phyloP scores from a whole-genome alignment of 2,113 vertebrate species.

The Eulacestoma nigropectus region DNA sequence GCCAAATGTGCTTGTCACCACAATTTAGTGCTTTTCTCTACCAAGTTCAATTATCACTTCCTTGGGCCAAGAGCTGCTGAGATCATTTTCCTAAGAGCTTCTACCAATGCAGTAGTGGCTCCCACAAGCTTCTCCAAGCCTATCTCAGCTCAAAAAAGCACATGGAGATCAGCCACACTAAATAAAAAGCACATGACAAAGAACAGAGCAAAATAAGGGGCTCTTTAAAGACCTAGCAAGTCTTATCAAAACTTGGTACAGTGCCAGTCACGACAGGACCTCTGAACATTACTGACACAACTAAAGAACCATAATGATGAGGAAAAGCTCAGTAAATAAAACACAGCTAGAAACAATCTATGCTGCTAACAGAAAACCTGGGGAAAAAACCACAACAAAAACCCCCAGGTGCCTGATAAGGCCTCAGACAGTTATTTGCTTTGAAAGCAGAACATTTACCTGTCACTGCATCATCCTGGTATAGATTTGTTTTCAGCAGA shows the following conservation, averaged over 20 bases:
- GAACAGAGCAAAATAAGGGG: background rate
- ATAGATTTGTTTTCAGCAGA: constrained; percentile 95
- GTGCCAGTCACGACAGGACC: background rate
- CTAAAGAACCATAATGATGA: background rate
- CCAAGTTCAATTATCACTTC: background rate
- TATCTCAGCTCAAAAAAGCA: background rate
- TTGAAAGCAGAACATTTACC: constrained; percentile 71
- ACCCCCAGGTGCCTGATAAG: background rate
- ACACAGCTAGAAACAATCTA: background rate
- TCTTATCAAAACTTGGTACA: background rate
- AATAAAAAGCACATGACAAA: background rate
- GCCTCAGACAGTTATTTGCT: background rate
- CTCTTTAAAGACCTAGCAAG: background rate
- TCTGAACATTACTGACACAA: background rate
- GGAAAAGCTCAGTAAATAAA: background rate
- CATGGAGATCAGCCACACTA: background rate
- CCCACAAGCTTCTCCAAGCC: background rate
- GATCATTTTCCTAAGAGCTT: background rate
- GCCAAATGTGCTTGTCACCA: background rate
- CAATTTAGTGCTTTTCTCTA: background rate
- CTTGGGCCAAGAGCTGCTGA: background rate
- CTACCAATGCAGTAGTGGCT: background rate
- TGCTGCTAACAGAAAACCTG: background rate
- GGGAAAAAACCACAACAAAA: background rate
- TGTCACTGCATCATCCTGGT: constrained; percentile 98